phyloP scores from a whole-genome alignment of 2,888 invertebrate genomes.

The Odontocerum albicorne region DNA sequence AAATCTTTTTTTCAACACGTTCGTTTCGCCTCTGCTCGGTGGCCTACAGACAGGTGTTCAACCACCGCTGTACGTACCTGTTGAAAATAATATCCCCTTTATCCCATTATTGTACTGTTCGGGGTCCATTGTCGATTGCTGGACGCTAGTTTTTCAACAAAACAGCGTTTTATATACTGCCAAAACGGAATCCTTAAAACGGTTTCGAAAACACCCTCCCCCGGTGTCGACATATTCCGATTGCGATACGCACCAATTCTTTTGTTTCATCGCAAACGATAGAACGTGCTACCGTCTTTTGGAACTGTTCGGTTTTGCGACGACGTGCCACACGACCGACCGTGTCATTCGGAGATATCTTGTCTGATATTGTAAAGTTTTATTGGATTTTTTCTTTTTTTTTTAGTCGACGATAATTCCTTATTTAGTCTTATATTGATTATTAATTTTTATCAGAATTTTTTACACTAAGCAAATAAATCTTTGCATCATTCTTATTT shows the following conservation, averaged over 20 bases:
- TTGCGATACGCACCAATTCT: conserved; percentile 8
- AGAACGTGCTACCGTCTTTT: conserved; percentile 42
- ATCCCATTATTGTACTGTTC: background rate
- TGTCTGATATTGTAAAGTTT: too few species aligned
- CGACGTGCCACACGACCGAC: background rate
- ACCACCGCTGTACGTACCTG: conserved; percentile 54
- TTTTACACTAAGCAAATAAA: too few species aligned
- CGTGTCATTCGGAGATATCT: too few species aligned
- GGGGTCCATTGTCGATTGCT: conserved; percentile 48
- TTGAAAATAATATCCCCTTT: background rate
- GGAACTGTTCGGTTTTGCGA: conserved; percentile 28
- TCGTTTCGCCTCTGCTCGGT: conserved; percentile 30
- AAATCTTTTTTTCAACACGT: background rate
- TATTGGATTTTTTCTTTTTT: too few species aligned
- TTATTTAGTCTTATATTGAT: too few species aligned
- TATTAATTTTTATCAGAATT: background rate
- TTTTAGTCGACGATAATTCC: too few species aligned
- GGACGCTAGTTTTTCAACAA: conserved; percentile 59
- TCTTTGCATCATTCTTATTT: background rate
- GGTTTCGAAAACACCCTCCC: too few species aligned
- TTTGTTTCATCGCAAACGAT: too few species aligned
- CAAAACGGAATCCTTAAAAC: too few species aligned
- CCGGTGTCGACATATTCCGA: conserved; percentile 23
- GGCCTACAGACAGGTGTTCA: conserved; percentile 52
- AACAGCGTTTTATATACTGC: conserved; percentile 42